Evolutionary conservation across 2,888 invertebrate genomes (phyloP), one percentile per base, ranked within the genome.

Genomic region (Pristionchus fissidentatus): DNA sequence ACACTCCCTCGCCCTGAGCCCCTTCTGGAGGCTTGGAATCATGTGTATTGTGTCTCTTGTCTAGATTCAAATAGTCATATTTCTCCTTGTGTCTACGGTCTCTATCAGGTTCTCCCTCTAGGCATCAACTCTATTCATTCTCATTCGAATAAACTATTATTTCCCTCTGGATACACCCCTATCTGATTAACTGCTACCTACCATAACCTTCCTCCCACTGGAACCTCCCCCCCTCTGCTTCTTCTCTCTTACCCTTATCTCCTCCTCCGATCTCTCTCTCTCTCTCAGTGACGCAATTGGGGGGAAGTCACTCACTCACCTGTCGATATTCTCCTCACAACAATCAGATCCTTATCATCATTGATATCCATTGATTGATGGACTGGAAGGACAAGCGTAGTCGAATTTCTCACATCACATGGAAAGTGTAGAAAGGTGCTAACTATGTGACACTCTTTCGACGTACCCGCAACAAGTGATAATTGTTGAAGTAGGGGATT

Each of bases 191-290:
- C n/a, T n/a, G n/a, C 19, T 70, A 32, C 38, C 66, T 41, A 10
- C 41, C 15, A 35, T n/a, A 32, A 35, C 41, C 70, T 70, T 22
- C 41, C 22, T 38, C 35, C 22, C 41, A n/a, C 70, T 41, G 38
- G 70, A 35, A 38, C n/a, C 8, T 32, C 62, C 62, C 49, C 49
- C 49, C 10, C 19, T 19, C 49, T 49, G n/a, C n/a, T 41, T 70
- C 70, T 26, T n/a, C 70, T 70, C n/a, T 41, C 70, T 35, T 7
- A 38, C 70, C n/a, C 70, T 70, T 70, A 70, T 70, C 70, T 70
- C 41, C 15, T 41, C 41, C 22, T 26, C 5, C 7, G 7, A 35
- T 41, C 41, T 70, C 70, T 70, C 22, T 70, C 41, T 8, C n/a
- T 38, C 26, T 19, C n/a, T 8, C 13, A n/a, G 13, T 70, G 35